phyloP scores from a whole-genome alignment of 2,113 vertebrate species.

The Carassius auratus region DNA sequence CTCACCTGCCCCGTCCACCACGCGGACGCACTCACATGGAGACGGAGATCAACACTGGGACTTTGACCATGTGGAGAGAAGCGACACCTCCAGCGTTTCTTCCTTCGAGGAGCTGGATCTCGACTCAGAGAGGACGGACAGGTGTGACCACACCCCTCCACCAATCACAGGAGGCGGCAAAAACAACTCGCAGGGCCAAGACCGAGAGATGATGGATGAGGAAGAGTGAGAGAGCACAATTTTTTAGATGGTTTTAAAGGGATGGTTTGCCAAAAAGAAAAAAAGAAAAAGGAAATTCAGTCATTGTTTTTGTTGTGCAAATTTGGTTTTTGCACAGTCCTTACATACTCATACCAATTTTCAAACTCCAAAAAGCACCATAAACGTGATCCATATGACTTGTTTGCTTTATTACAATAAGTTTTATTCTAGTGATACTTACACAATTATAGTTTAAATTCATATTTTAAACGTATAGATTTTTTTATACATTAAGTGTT shows the following conservation, averaged over 20 bases:
- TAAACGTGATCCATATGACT: not conserved
- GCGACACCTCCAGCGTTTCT: conserved; percentile 80
- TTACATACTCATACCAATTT: too few relatives aligned
- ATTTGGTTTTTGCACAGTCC: too few relatives aligned
- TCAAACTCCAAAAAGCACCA: not conserved
- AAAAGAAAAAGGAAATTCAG: not conserved
- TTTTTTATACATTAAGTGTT: too few relatives aligned
- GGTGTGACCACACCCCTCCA: conserved; percentile 36
- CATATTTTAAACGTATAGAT: too few relatives aligned
- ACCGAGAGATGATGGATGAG: conserved; percentile 37
- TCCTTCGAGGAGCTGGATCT: conserved; percentile 86
- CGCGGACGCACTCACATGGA: too few relatives aligned
- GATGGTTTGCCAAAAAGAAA: not conserved
- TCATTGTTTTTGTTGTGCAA: not conserved
- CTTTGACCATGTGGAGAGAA: conserved; percentile 44
- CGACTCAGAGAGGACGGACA: conserved; percentile 55
- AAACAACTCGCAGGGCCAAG: conserved; percentile 26
- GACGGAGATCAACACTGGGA: conserved; percentile 66
- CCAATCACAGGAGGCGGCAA: conserved; percentile 24
- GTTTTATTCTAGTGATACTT: not conserved
- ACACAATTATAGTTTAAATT: too few relatives aligned
- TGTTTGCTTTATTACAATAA: not conserved
- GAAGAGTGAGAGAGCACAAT: conserved; percentile 34
- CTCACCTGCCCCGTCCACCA: conserved; percentile 70
- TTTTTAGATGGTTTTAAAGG: not conserved